These are phyloP conservation scores for Machaerirhynchus nigripectus DNA, from an alignment of 2,113 vertebrate species.

Conservation along the genomic window DNA sequence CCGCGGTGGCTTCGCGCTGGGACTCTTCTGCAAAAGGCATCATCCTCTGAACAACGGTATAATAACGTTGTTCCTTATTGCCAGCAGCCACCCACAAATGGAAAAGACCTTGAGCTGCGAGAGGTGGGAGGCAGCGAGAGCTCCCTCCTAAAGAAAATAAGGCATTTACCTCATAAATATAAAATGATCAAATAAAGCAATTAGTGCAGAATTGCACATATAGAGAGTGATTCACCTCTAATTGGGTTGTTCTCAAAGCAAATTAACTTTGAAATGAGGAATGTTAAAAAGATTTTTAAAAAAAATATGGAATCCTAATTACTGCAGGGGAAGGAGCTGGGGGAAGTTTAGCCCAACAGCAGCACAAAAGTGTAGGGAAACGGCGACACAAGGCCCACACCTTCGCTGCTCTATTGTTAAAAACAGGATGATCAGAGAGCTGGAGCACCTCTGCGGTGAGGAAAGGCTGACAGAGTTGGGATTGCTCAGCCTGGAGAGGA, in stretches of 20 bases:
- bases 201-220: slow-evolving; percentile 16
- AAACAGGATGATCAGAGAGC: neutral
- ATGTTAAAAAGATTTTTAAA: neutral
- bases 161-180: slow-evolving; percentile 37
- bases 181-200: slow-evolving; percentile 37
- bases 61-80: slow-evolving; percentile 1
- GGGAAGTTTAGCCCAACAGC: neutral
- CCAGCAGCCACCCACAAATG: neutral
- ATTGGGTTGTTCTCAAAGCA: slow-evolving; percentile 36
- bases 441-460: neutral
- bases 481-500: neutral
- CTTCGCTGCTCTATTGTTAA: neutral
- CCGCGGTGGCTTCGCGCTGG: fast-evolving
- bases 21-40: neutral
- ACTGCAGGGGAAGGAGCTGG: neutral
- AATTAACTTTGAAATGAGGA: slow-evolving; percentile 42
- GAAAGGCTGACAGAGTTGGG: neutral
- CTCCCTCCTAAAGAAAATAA: slow-evolving; percentile 12
- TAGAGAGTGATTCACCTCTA: slow-evolving; percentile 38
- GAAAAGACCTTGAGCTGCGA: neutral
- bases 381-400: fast-evolving
- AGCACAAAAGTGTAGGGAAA: neutral
- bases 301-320: neutral
- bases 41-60: neutral
- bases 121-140: neutral